Base-by-base conservation (phyloP, 2,113 vertebrate genomes). In the Sapayoa aenigma region DNA sequence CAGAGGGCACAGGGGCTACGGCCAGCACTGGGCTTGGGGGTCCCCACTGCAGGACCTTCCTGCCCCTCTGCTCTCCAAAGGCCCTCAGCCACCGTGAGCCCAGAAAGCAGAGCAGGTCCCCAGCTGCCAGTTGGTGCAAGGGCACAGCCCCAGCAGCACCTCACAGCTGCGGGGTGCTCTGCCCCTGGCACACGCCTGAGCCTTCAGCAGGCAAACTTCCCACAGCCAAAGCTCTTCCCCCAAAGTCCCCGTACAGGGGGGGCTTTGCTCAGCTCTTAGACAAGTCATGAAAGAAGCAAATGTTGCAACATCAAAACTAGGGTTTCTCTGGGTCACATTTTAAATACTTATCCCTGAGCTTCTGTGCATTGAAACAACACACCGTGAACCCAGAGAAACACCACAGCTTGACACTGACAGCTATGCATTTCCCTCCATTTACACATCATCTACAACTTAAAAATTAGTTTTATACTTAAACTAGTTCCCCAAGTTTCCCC, bases 261-360 rank as follows among this genome's bases (percentile, higher is more conserved):
- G 74, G 41, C 49, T 77, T 37, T 9, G 41, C 6, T 42, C 72
- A 55, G 66, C 41, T 72, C 78, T 27, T 31, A 16, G 67, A 63
- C 94, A 96, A 94, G 85, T 68, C 49, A 77, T 52, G 80, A 96
- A 96, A 97, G 86, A 88, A 96, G 89, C 92, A 95, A 83, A 88
- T 23, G 62, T 56, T 77, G 90, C 87, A 95, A 96, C 96, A 86
- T 95, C 97, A 91, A 95, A 93, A 95, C 88, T 3, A 55, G 95
- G 89, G 96, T 97, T 98, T 98, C 97, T 95, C 97, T 89, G 96
- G 97, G 97, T 96, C 96, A 97, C 96, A 84, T 97, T 97, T 98
- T 97, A 98, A 98, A 98, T 98, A 98, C 96, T 98, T 97, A 98
- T 98, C 98, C 98, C 98, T 98, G 98, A 98, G 98, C 97, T 98